Conservation (phyloP, 2,113 vertebrate species). For the Malurus alboscapulatus region DNA sequence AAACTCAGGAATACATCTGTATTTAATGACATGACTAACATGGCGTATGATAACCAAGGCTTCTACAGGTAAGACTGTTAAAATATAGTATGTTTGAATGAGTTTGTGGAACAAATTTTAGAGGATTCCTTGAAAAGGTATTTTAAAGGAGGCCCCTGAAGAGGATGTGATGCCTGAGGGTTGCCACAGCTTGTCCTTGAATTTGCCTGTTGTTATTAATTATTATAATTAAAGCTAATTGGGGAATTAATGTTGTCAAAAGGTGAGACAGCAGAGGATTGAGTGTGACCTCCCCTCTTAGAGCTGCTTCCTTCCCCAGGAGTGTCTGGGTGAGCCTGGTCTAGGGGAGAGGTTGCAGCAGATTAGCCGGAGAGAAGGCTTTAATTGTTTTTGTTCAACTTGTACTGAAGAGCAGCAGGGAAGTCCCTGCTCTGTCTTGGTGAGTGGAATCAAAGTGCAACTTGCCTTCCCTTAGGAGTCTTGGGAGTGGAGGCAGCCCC, state of each 20-base stretch:
- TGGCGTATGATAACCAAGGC: conserved; percentile 68
- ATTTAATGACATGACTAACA: neutral
- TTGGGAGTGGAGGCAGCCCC: neutral
- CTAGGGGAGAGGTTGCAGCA: neutral
- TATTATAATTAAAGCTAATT: no score
- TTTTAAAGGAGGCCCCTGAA: neutral
- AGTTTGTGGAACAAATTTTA: neutral
- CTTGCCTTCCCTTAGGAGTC: neutral
- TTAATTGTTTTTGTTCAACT: neutral
- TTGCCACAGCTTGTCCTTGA: neutral
- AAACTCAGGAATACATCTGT: conserved; percentile 32
- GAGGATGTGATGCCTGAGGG: accelerated
- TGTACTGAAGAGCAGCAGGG: neutral
- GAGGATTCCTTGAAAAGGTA: neutral
- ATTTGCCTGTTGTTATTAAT: neutral
- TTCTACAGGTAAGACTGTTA: conserved; percentile 74
- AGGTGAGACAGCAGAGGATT: neutral
- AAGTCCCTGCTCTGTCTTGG: neutral
- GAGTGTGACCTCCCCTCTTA: neutral
- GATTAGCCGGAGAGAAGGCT: neutral
- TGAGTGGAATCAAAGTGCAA: neutral
- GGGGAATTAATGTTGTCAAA: neutral
- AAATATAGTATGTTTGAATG: neutral
- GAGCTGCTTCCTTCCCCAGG: neutral
- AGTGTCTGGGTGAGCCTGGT: neutral